phyloP scores from a whole-genome alignment of 2,797 vertebrate genomes.

The Enteromius fasciolatus region DNA sequence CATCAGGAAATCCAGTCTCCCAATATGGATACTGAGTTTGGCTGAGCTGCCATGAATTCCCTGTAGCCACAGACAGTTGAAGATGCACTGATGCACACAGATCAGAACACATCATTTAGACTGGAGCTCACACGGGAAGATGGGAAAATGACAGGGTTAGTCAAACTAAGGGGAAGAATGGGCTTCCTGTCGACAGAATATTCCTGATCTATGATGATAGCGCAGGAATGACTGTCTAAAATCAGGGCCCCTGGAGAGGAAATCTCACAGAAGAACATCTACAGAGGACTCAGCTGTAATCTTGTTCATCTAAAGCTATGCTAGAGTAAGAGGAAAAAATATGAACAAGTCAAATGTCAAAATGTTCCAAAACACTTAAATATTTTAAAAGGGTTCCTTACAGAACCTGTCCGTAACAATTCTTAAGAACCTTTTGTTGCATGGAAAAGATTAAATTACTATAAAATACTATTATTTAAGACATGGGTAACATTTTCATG shows the following conservation, averaged over 20 bases:
- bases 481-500: background rate
- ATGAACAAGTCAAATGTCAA: background rate
- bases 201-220: conserved; percentile 46
- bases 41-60: conserved; percentile 53
- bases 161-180: conserved; percentile 59
- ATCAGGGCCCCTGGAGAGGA: background rate
- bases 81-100: conserved; percentile 51
- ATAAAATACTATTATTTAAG: background rate
- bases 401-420: background rate
- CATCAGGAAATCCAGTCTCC: conserved; percentile 61
- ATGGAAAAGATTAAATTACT: background rate
- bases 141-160: conserved; percentile 57
- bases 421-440: background rate
- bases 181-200: conserved; percentile 50
- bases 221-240: conserved; percentile 5
- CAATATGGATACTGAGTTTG: conserved; percentile 56
- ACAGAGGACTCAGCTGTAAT: background rate
- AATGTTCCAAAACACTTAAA: background rate
- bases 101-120: conserved; percentile 53
- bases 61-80: conserved; percentile 59
- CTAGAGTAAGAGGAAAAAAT: conserved; percentile 9
- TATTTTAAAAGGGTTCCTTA: background rate
- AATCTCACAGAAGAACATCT: conserved; percentile 13
- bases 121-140: conserved; percentile 53
- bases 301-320: conserved; percentile 2